Conservation (phyloP, 2,888 invertebrate genomes). For the Cantharis rufa region DNA sequence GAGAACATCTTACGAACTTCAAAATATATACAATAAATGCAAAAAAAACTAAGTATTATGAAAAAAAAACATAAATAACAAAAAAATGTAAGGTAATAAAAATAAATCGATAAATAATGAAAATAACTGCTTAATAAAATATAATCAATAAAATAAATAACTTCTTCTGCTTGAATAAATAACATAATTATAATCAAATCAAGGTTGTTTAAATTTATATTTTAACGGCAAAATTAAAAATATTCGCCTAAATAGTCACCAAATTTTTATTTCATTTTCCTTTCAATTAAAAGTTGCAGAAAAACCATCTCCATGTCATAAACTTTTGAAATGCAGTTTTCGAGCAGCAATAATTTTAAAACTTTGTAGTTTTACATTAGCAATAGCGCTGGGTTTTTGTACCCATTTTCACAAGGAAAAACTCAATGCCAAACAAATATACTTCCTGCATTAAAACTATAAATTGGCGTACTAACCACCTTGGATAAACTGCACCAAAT, state of each 20-base stretch:
- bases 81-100: background rate
- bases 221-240: background rate
- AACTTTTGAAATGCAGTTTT: background rate
- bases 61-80: background rate
- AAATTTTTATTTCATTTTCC: background rate
- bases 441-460: too few relatives aligned
- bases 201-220: background rate
- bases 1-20: background rate
- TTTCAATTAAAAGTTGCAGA: too few relatives aligned
- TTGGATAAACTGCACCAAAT: too few relatives aligned
- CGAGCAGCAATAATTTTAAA: too few relatives aligned
- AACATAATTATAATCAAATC: background rate
- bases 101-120: background rate
- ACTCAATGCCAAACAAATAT: too few relatives aligned
- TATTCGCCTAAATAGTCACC: background rate
- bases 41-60: background rate
- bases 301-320: background rate
- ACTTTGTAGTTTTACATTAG: too few relatives aligned
- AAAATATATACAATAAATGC: background rate
- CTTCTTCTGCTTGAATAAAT: background rate
- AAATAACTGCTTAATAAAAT: background rate
- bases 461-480: too few relatives aligned
- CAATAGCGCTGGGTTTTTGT: too few relatives aligned
- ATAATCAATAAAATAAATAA: background rate
- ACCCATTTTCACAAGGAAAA: too few relatives aligned